Evolutionary conservation across 2,113 vertebrate species (phyloP).

Genomic region (Zosterops lateralis): DNA sequence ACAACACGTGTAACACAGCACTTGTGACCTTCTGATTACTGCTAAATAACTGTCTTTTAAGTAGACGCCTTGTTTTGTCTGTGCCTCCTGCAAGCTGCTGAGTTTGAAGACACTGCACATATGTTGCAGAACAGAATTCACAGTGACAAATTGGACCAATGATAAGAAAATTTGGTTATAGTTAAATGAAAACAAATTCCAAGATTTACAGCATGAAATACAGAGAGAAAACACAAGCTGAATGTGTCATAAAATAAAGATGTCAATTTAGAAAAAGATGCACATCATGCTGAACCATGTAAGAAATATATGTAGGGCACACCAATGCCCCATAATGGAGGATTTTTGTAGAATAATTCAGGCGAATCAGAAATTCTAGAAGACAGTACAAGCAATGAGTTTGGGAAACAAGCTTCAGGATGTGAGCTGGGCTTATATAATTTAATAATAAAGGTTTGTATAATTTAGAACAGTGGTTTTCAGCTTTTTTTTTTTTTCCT

Average conservation of each 20-base stretch:
- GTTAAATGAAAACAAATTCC: not conserved
- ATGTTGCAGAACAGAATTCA: not conserved
- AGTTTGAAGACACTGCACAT: not conserved
- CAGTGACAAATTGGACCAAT: not conserved
- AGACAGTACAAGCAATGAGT: not conserved
- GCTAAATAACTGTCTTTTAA: not conserved
- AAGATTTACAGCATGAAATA: not conserved
- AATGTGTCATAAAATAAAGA: not conserved
- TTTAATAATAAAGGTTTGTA: not conserved
- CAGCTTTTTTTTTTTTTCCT: not conserved
- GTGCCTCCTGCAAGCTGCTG: not conserved
- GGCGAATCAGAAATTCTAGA: not conserved
- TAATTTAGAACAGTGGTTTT: not conserved
- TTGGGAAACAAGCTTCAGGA: not conserved
- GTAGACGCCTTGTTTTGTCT: not conserved
- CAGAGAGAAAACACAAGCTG: not conserved
- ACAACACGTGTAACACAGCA: accelerated
- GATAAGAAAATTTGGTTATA: not conserved
- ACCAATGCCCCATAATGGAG: not conserved
- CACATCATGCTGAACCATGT: not conserved
- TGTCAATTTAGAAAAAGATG: not conserved
- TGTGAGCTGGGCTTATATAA: not conserved
- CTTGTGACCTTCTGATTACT: not conserved
- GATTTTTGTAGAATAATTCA: not conserved
- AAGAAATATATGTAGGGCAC: not conserved